Conservation (phyloP, 1,140 invertebrate species). For the Drosophila trapezifrons region DNA sequence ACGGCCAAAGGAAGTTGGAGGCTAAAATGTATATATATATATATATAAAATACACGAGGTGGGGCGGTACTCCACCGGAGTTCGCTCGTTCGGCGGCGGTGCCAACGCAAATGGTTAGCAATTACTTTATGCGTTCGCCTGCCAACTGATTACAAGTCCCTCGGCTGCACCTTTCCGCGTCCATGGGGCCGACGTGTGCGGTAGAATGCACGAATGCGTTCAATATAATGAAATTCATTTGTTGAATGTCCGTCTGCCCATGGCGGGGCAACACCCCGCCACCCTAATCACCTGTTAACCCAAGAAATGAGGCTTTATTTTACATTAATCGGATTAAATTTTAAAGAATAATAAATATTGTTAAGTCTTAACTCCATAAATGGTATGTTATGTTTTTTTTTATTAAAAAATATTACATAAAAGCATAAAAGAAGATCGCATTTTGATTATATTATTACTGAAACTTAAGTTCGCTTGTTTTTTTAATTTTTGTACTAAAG, state of each 20-base stretch:
- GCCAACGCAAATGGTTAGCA: slow-evolving; percentile 81
- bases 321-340: background rate
- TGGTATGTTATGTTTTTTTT: too few relatives aligned
- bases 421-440: too few relatives aligned
- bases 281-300: slow-evolving; percentile 19
- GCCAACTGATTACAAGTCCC: slow-evolving; percentile 81
- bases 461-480: background rate
- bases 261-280: slow-evolving; percentile 9
- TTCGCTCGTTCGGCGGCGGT: slow-evolving; percentile 55
- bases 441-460: too few relatives aligned
- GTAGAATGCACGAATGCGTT: slow-evolving; percentile 81
- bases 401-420: too few relatives aligned
- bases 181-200: slow-evolving; percentile 67
- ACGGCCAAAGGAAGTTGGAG: slow-evolving; percentile 8
- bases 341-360: too few relatives aligned
- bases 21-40: slow-evolving; percentile 1
- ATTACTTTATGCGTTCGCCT: slow-evolving; percentile 82
- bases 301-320: too few relatives aligned
- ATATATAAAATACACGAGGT: background rate
- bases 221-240: slow-evolving; percentile 83
- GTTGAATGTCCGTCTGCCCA: slow-evolving; percentile 54
- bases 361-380: background rate
- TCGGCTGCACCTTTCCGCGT: slow-evolving; percentile 53
- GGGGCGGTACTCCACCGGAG: slow-evolving; percentile 33
- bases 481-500: too few relatives aligned